Conservation (phyloP, 2,888 invertebrate species). For the Dioctria rufipes region DNA sequence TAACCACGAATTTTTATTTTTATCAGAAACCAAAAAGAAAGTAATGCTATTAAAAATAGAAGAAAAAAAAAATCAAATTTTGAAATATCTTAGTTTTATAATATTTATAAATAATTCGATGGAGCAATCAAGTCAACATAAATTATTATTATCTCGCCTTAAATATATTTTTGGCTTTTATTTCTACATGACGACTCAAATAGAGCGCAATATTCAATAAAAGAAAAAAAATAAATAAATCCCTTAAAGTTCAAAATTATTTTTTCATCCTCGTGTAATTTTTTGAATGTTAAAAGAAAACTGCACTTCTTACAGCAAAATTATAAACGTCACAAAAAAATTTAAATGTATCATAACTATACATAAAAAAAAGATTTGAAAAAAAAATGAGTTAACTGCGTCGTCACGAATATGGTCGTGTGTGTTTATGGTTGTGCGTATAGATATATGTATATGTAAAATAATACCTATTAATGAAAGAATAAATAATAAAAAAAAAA, state of each 20-base stretch:
- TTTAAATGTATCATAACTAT: neutral
- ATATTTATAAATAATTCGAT: too few species aligned
- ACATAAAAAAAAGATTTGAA: conserved; percentile 8
- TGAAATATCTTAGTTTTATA: too few species aligned
- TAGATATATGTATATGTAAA: conserved; percentile 35
- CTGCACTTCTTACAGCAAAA: neutral
- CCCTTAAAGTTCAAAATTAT: neutral
- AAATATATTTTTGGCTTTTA: too few species aligned
- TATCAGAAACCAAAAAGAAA: too few species aligned
- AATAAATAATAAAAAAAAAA: conserved; percentile 5
- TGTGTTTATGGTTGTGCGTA: conserved; percentile 53
- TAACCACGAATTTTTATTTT: too few species aligned
- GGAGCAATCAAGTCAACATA: too few species aligned
- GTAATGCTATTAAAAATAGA: too few species aligned
- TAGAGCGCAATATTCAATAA: too few species aligned
- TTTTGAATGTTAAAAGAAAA: neutral
- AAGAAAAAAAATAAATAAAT: neutral
- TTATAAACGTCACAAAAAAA: too few species aligned
- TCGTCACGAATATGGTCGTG: conserved; percentile 45
- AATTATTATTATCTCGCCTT: too few species aligned
- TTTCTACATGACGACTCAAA: too few species aligned
- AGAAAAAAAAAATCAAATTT: too few species aligned
- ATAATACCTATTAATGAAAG: neutral
- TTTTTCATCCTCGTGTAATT: neutral
- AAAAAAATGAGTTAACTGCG: neutral